Evolutionary conservation across 2,888 invertebrate genomes (phyloP).

Genomic region (Altica lythri): DNA sequence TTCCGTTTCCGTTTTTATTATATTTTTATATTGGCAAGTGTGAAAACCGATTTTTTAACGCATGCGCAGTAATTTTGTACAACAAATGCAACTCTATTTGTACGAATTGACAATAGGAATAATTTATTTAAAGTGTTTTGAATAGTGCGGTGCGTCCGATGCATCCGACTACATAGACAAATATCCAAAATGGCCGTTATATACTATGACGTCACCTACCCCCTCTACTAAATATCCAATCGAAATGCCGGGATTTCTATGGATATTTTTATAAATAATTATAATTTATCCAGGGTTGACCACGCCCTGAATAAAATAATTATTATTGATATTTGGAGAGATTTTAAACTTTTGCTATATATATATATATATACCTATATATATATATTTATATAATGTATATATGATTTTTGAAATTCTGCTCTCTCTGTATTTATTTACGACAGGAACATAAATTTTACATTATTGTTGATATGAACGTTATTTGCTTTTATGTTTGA

Average conservation of each 20-base stretch:
- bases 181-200: conserved; percentile 42
- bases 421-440: conserved; percentile 19
- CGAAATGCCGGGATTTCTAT: conserved; percentile 32
- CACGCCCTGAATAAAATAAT: conserved; percentile 37
- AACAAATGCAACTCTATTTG: conserved; percentile 34
- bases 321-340: conserved; percentile 33
- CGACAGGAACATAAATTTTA: conserved; percentile 26
- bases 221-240: conserved; percentile 38
- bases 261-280: conserved; percentile 38
- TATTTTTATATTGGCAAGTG: too few relatives aligned
- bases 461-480: conserved; percentile 24
- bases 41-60: conserved; percentile 11
- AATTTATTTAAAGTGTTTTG: conserved; percentile 39
- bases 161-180: conserved; percentile 37
- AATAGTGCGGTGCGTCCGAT: conserved; percentile 31
- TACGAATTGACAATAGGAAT: conserved; percentile 34
- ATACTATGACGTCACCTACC: conserved; percentile 41
- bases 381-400: conserved; percentile 26
- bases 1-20: too few relatives aligned
- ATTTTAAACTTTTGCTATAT: conserved; percentile 28
- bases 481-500: conserved; percentile 22
- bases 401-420: conserved; percentile 8
- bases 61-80: conserved; percentile 12
- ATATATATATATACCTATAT: conserved; percentile 24
- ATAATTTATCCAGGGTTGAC: conserved; percentile 31